Conservation (phyloP, 2,113 vertebrate genomes). For the Eulacestoma nigropectus region DNA sequence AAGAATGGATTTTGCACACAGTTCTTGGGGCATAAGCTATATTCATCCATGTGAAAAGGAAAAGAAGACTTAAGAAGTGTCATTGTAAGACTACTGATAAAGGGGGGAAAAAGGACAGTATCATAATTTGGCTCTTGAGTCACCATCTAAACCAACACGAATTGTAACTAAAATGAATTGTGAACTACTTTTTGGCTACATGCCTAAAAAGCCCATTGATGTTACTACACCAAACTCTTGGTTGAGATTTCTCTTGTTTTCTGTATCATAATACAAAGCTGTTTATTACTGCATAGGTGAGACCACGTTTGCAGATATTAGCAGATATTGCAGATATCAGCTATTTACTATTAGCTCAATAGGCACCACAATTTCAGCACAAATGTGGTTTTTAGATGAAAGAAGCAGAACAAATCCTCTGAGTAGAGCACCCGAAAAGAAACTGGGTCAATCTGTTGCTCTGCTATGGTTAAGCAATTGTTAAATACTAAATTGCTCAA, state of each 20-base stretch:
- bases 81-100: background rate
- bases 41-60: background rate
- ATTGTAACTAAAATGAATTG: background rate
- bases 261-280: background rate
- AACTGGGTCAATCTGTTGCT: background rate
- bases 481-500: constrained; percentile 7
- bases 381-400: background rate
- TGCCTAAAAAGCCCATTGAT: background rate
- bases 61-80: background rate
- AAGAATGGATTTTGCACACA: background rate
- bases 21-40: background rate
- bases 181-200: background rate
- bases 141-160: background rate
- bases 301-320: background rate
- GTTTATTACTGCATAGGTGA: background rate
- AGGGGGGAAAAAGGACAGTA: background rate
- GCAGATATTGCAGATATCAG: background rate
- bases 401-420: background rate
- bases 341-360: background rate
- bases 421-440: background rate
- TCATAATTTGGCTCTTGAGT: background rate
- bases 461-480: background rate
- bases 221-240: background rate
- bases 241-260: background rate
- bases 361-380: background rate